Evolutionary conservation across 2,113 vertebrate genomes (phyloP), one percentile per base, ranked within the genome.

Genomic region (Cinclus mexicanus): DNA sequence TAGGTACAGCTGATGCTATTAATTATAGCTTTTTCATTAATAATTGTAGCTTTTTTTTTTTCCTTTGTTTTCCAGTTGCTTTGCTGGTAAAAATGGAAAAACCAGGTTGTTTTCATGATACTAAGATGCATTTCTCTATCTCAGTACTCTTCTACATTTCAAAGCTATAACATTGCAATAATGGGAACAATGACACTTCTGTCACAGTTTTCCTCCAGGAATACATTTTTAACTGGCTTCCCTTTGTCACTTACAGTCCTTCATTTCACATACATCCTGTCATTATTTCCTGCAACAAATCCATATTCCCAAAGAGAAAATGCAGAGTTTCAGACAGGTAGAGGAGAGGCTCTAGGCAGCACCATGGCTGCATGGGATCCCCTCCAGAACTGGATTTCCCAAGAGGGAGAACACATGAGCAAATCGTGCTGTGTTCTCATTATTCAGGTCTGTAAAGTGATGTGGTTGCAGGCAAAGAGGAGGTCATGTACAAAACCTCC

Each of bases 1-100:
- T 99, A 95, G 97, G 98, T 97, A 57, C 76, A 42, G 72, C 52
- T 94, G 37, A 12, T 87, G 47, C 21, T 87, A 2, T 31, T 76
- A 75, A 41, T 8, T 50, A 18, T 11, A n/a, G 37, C 25, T 14
- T 71, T 92, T 56, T 57, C 22, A 76, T 60, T 39, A 82, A 10
- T 44, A 33, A 52, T 7, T 55, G 19, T n/a, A 64, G 24, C 25
- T 35, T 53, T 78, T 29, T 78, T 29, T 8, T 52, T 29, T 28
- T 68, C 1, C 19, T 59, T 82, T 86, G 42, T 17, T 79, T 85
- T 87, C 29, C 24, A 35, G 3, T 46, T 89, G 23, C 25, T 68
- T 65, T 89, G 16, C 37, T 61, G 14, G 39, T 49, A 31, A 52
- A 89, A 86, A 44, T 12, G 18, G 29, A 79, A 33, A 12, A 21